Conservation (phyloP, 2,888 invertebrate genomes). For the Apodemia duryi region DNA sequence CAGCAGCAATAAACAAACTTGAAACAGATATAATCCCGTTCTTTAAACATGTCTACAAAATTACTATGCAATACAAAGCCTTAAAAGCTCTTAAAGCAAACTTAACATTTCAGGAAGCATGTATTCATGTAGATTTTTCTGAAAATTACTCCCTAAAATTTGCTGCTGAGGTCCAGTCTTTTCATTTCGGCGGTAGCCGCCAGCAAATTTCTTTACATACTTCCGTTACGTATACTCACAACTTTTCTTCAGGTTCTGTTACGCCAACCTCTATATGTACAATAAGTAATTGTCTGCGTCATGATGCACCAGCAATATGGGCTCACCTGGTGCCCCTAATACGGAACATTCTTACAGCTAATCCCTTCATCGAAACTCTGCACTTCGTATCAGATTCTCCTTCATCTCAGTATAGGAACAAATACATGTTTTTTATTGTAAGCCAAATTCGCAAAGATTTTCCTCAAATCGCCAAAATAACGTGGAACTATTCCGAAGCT, state of each 20-base stretch:
- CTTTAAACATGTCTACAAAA: not conserved
- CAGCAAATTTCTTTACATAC: constrained; percentile 18
- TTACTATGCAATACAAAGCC: not conserved
- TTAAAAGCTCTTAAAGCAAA: not conserved
- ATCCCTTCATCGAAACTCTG: not conserved
- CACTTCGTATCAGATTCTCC: not conserved
- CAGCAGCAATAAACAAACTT: not conserved
- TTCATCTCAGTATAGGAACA: too few relatives aligned
- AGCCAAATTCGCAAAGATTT: not conserved
- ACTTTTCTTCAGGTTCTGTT: not conserved
- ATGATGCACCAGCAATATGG: not conserved
- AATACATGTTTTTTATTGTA: not conserved
- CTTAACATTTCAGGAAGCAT: not conserved
- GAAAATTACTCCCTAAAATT: constrained; percentile 20
- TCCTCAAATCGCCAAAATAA: not conserved
- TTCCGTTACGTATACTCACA: constrained; percentile 1
- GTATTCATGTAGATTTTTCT: constrained; percentile 6
- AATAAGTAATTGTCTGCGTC: not conserved
- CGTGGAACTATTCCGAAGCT: not conserved
- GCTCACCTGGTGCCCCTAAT: not conserved
- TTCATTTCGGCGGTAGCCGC: constrained; percentile 19
- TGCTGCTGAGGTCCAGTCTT: constrained; percentile 13
- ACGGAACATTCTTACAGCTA: not conserved
- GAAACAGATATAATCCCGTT: not conserved
- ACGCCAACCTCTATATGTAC: not conserved